Evolutionary conservation across 2,113 vertebrate genomes (phyloP).

Genomic region (Erythrocebus patas): DNA sequence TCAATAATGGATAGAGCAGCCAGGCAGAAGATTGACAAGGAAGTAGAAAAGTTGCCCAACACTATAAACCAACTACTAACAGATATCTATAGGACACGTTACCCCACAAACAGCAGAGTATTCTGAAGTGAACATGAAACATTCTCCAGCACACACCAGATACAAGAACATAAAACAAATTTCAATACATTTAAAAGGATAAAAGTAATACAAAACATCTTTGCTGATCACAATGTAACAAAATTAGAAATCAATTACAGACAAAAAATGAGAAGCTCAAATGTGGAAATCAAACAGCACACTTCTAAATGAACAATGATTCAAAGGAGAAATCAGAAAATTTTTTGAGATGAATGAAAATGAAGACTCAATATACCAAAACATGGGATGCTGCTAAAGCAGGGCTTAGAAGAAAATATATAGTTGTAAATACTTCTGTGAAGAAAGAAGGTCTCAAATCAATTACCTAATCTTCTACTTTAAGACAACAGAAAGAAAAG

Average conservation of each 20-base stretch:
- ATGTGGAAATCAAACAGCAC: not conserved
- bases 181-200: not conserved
- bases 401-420: not conserved
- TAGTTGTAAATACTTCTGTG: not conserved
- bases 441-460: not conserved
- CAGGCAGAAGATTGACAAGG: not conserved
- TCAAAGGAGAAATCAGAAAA: not conserved
- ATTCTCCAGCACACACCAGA: not conserved
- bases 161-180: not conserved
- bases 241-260: conserved; percentile 1
- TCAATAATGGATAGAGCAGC: not conserved
- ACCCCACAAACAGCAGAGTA: not conserved
- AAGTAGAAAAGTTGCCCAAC: not conserved
- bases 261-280: not conserved
- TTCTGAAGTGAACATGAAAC: not conserved
- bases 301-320: not conserved
- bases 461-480: not conserved
- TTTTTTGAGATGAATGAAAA: not conserved
- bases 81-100: not conserved
- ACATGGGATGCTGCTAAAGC: not conserved
- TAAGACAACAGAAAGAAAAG: not conserved
- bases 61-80: not conserved
- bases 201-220: not conserved
- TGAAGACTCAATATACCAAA: not conserved
- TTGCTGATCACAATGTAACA: not conserved